Conservation (phyloP, 2,888 invertebrate species). For the Ctena decussata region DNA sequence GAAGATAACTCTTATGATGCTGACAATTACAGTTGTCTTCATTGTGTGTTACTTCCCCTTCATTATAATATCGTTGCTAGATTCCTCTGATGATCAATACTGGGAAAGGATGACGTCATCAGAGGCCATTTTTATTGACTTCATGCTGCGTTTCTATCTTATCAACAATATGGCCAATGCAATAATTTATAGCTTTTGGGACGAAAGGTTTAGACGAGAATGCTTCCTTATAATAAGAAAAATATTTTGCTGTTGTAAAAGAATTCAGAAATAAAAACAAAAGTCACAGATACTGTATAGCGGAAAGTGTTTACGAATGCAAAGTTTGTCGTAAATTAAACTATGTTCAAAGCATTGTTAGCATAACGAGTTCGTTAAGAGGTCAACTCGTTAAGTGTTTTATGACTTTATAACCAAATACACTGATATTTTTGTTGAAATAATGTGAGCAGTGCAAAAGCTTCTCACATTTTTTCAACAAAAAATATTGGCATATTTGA, state of each 20-base stretch:
- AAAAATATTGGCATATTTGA: too few relatives aligned
- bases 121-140: constrained; percentile 32
- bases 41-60: constrained; percentile 60
- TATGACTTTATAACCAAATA: too few relatives aligned
- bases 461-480: too few relatives aligned
- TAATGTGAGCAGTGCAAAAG: too few relatives aligned
- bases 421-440: too few relatives aligned
- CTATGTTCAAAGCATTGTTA: too few relatives aligned
- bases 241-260: neutral
- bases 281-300: too few relatives aligned
- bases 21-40: constrained; percentile 64
- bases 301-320: too few relatives aligned
- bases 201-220: constrained; percentile 52
- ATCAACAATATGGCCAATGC: constrained; percentile 67
- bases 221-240: constrained; percentile 15
- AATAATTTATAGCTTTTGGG: constrained; percentile 64
- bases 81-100: constrained; percentile 31
- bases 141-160: constrained; percentile 55
- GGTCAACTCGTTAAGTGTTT: too few relatives aligned
- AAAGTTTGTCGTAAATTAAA: too few relatives aligned
- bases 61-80: constrained; percentile 47
- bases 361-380: too few relatives aligned
- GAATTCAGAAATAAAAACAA: too few relatives aligned
- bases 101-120: constrained; percentile 34
- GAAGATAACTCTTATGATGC: constrained; percentile 67